Evolutionary conservation across 2,888 invertebrate species (phyloP).

Genomic region (Neoascia interrupta): DNA sequence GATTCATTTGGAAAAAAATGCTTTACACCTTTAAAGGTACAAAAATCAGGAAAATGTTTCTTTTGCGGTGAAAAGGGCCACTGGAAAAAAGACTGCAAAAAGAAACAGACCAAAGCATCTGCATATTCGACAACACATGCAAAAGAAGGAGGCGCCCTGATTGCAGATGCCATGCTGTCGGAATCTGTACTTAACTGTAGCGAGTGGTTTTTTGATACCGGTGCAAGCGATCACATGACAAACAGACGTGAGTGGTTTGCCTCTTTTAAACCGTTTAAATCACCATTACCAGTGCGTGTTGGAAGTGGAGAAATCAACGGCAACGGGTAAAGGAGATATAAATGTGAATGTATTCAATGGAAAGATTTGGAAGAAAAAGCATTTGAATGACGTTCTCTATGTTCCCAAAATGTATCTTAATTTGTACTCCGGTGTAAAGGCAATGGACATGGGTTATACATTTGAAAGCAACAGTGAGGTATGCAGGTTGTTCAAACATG

Average conservation of each 20-base stretch:
- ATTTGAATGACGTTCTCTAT: slow-evolving; percentile 23
- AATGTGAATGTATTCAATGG: slow-evolving; percentile 51
- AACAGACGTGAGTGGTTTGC: slow-evolving; percentile 10
- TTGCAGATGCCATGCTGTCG: background rate
- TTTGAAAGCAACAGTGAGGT: slow-evolving; percentile 9
- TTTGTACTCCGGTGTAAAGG: slow-evolving; percentile 4
- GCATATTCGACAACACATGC: background rate
- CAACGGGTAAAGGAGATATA: slow-evolving; percentile 40
- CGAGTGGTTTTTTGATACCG: slow-evolving; percentile 61
- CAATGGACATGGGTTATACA: slow-evolving; percentile 19
- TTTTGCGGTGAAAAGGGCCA: background rate
- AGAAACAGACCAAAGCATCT: background rate
- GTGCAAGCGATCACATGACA: slow-evolving; percentile 61
- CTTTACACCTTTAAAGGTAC: background rate
- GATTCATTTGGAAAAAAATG: background rate
- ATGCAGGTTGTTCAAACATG: slow-evolving; percentile 19
- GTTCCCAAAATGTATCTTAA: slow-evolving; percentile 45
- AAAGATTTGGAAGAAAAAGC: slow-evolving; percentile 33
- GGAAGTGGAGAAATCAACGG: slow-evolving; percentile 31
- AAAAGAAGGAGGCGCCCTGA: background rate
- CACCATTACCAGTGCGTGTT: slow-evolving; percentile 5
- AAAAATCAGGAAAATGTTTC: background rate
- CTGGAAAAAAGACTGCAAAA: background rate
- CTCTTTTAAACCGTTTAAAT: slow-evolving; percentile 19
- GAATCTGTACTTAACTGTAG: background rate